Evolutionary conservation across 2,113 vertebrate genomes (phyloP).

Genomic region (Dinomys branickii): DNA sequence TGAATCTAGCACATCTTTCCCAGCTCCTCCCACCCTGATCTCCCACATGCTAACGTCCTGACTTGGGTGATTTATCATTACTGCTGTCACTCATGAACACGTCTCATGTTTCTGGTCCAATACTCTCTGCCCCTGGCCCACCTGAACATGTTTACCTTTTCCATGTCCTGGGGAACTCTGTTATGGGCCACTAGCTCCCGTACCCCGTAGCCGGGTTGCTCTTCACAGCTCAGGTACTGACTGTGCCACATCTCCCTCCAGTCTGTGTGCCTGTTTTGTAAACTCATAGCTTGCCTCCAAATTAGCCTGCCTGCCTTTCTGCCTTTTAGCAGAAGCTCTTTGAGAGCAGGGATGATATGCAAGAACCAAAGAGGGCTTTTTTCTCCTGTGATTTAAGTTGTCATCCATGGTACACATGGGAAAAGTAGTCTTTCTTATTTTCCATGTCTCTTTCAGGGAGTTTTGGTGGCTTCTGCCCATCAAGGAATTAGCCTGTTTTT

Average conservation of each 20-base stretch:
- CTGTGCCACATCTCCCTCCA: neutral
- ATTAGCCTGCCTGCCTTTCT: neutral
- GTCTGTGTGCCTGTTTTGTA: neutral
- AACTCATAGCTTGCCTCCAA: neutral
- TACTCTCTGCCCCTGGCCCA: neutral
- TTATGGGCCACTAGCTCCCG: neutral
- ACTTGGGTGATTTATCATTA: too few relatives aligned
- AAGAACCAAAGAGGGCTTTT: slow-evolving; percentile 17
- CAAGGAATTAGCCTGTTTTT: too few relatives aligned
- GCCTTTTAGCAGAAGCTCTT: neutral
- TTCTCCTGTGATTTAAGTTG: neutral
- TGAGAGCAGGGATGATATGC: slow-evolving; percentile 38
- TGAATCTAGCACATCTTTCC: neutral
- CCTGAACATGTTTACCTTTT: neutral
- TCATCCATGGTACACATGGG: too few relatives aligned
- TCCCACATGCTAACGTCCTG: neutral
- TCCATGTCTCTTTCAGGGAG: too few relatives aligned
- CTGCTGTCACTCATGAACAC: too few relatives aligned
- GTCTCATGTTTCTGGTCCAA: too few relatives aligned
- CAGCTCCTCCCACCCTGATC: neutral
- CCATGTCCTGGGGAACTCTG: neutral
- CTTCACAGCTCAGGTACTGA: neutral
- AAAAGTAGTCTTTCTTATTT: too few relatives aligned
- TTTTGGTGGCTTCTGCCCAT: too few relatives aligned
- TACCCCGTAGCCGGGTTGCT: neutral